These are phyloP conservation scores for Brenthis hecate DNA, from an alignment of 2,888 invertebrate genomes.

Conservation along the genomic window DNA sequence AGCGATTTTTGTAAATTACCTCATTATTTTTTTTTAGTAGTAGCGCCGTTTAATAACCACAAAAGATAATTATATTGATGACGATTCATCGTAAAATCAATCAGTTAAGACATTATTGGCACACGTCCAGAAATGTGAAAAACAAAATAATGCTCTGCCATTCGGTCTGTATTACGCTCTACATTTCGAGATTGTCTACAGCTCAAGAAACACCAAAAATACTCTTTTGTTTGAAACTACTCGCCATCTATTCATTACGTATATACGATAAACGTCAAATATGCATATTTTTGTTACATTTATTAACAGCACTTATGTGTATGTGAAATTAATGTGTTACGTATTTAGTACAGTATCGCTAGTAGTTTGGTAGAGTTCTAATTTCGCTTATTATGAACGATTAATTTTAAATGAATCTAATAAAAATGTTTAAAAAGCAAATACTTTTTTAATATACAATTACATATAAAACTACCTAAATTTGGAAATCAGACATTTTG, in stretches of 20 bases:
- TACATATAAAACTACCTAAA: too few relatives aligned
- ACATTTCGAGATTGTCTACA: conserved; percentile 3
- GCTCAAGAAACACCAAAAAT: conserved; percentile 2
- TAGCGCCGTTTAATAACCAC: conserved; percentile 43
- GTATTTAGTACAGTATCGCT: too few relatives aligned
- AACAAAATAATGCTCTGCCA: conserved; percentile 36
- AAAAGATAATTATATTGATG: conserved; percentile 50
- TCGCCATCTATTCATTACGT: conserved; percentile 3
- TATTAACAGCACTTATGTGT: conserved; percentile 8
- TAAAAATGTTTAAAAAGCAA: too few relatives aligned
- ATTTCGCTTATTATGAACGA: too few relatives aligned
- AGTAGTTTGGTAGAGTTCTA: too few relatives aligned
- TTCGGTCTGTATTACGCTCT: conserved; percentile 15
- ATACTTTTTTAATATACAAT: too few relatives aligned
- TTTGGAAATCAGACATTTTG: too few relatives aligned
- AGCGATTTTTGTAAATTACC: conserved; percentile 12
- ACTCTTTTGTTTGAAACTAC: background rate
- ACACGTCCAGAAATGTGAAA: conserved; percentile 36
- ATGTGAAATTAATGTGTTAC: background rate
- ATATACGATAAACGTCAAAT: conserved; percentile 3
- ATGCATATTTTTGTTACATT: conserved; percentile 6
- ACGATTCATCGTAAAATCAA: conserved; percentile 58
- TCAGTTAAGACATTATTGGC: conserved; percentile 54
- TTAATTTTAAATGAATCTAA: too few relatives aligned
- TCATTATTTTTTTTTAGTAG: conserved; percentile 19